phyloP scores from a whole-genome alignment of 2,797 vertebrate species.

The Cynodonichthys magdalenae region DNA sequence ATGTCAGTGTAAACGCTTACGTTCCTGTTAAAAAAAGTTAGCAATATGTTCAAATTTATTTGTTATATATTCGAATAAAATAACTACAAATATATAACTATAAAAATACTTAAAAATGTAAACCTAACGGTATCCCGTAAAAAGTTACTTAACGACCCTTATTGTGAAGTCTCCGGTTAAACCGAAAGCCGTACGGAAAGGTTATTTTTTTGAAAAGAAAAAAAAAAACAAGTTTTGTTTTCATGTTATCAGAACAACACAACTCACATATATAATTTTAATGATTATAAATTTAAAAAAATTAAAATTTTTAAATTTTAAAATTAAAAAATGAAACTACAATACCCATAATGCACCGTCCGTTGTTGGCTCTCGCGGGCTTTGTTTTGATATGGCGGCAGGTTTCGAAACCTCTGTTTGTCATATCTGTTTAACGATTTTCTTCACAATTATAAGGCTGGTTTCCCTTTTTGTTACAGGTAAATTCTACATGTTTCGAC shows the following conservation, averaged over 20 bases:
- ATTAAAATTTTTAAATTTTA: accelerated
- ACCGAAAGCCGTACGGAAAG: conserved; percentile 21
- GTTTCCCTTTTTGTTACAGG: conserved; percentile 29
- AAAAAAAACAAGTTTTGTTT: neutral
- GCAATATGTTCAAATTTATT: accelerated
- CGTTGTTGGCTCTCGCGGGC: conserved; percentile 74
- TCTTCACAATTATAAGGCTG: neutral
- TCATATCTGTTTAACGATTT: conserved; percentile 14
- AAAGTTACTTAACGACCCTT: neutral
- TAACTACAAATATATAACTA: too few relatives aligned
- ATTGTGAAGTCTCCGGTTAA: conserved; percentile 46
- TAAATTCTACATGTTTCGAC: conserved; percentile 15
- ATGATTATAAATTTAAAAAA: neutral
- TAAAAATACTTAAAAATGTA: neutral
- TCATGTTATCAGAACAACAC: neutral
- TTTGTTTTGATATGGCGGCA: conserved; percentile 83
- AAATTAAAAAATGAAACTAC: conserved; percentile 34
- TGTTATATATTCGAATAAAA: accelerated
- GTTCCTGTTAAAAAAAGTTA: accelerated
- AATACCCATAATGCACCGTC: conserved; percentile 58
- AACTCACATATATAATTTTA: neutral
- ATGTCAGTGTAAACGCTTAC: conserved; percentile 21
- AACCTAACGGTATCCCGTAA: accelerated
- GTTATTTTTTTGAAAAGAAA: too few relatives aligned
- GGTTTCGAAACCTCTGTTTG: conserved; percentile 63